phyloP scores from a whole-genome alignment of 2,797 vertebrate species.

The Margarornis squamiger region DNA sequence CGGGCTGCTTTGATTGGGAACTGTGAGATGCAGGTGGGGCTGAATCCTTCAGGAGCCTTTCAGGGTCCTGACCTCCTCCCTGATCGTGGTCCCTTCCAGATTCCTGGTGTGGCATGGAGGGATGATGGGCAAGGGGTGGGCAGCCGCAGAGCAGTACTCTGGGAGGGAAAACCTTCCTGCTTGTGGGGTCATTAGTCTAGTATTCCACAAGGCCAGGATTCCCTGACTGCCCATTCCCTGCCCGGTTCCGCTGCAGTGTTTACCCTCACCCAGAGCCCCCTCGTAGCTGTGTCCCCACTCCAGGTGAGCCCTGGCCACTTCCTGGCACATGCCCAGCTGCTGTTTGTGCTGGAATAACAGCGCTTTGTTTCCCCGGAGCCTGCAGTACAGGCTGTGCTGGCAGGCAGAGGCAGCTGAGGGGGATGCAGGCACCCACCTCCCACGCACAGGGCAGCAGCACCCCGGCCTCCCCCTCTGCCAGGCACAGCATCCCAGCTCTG shows the following conservation, averaged over 20 bases:
- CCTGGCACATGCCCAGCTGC: not conserved
- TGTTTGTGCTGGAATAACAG: not conserved
- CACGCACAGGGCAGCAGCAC: no score
- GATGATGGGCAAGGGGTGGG: fast-evolving
- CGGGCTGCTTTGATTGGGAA: fast-evolving
- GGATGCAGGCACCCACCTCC: not conserved
- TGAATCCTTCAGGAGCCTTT: not conserved
- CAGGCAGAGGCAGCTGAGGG: not conserved
- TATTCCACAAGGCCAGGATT: fast-evolving
- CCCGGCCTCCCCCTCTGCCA: not conserved
- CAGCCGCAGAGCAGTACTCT: fast-evolving
- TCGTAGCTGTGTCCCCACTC: fast-evolving
- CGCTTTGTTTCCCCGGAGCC: not conserved
- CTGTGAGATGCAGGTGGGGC: not conserved
- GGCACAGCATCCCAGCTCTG: not conserved
- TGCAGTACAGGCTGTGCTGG: not conserved
- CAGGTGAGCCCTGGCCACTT: not conserved
- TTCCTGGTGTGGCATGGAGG: fast-evolving
- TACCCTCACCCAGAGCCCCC: not conserved
- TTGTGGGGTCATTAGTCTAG: not conserved
- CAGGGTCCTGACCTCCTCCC: not conserved
- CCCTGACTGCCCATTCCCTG: fast-evolving
- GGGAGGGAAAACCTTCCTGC: not conserved
- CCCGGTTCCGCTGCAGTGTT: fast-evolving
- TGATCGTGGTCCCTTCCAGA: fast-evolving